Evolutionary conservation across 2,888 invertebrate species (phyloP).

Genomic region (Apodemia mormo): DNA sequence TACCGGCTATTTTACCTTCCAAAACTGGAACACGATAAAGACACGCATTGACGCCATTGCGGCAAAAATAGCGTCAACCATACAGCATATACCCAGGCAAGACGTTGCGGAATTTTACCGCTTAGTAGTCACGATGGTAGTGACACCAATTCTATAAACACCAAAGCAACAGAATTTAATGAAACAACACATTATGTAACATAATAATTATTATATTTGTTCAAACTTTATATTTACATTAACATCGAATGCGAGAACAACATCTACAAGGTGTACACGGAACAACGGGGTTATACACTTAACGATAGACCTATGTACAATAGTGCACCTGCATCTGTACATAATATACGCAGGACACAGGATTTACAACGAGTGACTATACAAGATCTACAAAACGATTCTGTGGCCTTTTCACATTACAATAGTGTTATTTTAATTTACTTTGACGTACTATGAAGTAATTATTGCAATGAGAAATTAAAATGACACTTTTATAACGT

Average conservation of each 20-base stretch:
- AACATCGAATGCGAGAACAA: constrained; percentile 69
- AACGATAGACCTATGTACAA: constrained; percentile 10
- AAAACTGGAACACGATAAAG: too few species aligned
- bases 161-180: constrained; percentile 32
- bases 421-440: neutral
- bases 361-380: constrained; percentile 14
- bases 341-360: constrained; percentile 18
- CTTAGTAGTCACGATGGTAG: too few species aligned
- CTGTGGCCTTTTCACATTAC: neutral
- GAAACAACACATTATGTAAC: constrained; percentile 59
- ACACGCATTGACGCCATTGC: too few species aligned
- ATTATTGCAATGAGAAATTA: neutral
- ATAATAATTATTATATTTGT: constrained; percentile 70
- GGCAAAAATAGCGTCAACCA: too few species aligned
- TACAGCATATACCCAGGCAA: too few species aligned
- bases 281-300: constrained; percentile 1
- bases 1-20: too few species aligned
- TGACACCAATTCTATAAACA: too few species aligned
- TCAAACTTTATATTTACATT: constrained; percentile 75
- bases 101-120: too few species aligned
- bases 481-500: too few species aligned
- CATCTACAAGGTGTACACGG: constrained; percentile 59
- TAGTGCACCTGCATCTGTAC: constrained; percentile 16
- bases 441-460: neutral
- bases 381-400: constrained; percentile 7